phyloP scores from a whole-genome alignment of 2,797 vertebrate species.

The Typhlichthys eigenmanni region DNA sequence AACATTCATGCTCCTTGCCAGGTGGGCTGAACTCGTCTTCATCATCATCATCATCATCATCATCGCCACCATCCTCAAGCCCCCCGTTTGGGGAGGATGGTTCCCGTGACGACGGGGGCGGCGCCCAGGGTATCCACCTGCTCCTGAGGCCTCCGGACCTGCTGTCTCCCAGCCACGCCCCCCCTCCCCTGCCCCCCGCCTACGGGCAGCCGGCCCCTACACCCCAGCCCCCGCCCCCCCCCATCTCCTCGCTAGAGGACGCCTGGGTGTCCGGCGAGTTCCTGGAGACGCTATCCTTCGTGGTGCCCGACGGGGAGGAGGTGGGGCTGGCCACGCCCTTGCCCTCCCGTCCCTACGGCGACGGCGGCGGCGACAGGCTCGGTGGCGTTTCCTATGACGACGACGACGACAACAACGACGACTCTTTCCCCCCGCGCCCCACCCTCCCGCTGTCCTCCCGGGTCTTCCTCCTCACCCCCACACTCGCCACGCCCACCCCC shows the following conservation, averaged over 20 bases:
- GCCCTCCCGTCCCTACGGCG: conserved; percentile 67
- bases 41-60: conserved; percentile 33
- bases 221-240: conserved; percentile 63
- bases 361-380: conserved; percentile 71
- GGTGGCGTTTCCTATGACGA: background rate
- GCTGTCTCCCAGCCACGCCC: conserved; percentile 74
- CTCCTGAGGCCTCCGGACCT: conserved; percentile 76
- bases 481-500: conserved; percentile 40
- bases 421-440: conserved; percentile 81
- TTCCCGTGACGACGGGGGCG: conserved; percentile 60
- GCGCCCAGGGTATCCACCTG: conserved; percentile 80
- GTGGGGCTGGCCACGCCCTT: conserved; percentile 69
- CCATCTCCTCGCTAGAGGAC: conserved; percentile 68
- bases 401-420: conserved; percentile 68
- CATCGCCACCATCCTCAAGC: conserved; percentile 17
- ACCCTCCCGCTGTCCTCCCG: conserved; percentile 79
- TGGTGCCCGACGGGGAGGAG: conserved; percentile 76
- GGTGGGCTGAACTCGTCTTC: conserved; percentile 30
- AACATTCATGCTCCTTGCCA: conserved; percentile 10
- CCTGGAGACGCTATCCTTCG: conserved; percentile 81
- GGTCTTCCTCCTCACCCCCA: conserved; percentile 18
- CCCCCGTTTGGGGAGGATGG: conserved; percentile 32
- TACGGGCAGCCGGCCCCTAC: conserved; percentile 75
- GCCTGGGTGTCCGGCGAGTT: conserved; percentile 87
- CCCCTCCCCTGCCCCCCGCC: conserved; percentile 59